Evolutionary conservation across 1,140 invertebrate species (phyloP).

Genomic region (Heterodera carotae): DNA sequence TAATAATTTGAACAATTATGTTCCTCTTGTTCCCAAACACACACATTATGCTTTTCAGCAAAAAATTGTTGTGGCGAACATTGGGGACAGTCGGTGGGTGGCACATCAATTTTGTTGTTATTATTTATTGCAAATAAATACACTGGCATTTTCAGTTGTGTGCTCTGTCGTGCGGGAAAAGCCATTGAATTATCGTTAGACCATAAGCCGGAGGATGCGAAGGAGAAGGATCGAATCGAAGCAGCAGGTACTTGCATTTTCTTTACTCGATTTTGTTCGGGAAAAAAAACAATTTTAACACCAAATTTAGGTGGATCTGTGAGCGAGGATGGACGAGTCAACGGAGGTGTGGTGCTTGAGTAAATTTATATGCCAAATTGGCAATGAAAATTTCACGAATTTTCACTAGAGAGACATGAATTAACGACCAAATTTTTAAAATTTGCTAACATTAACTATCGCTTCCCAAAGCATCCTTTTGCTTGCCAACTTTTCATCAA

Average conservation of each 20-base stretch:
- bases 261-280: background rate
- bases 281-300: background rate
- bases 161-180: constrained; percentile 31
- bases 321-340: constrained; percentile 38
- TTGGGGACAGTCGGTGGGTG: constrained; percentile 35
- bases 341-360: constrained; percentile 33
- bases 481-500: background rate
- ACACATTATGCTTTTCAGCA: constrained; percentile 12
- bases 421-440: background rate
- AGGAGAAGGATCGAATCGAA: constrained; percentile 34
- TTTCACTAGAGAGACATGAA: no score
- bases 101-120: background rate
- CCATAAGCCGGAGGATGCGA: constrained; percentile 38
- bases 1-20: no score
- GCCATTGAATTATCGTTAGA: constrained; percentile 37
- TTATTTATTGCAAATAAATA: background rate
- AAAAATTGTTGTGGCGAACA: constrained; percentile 33
- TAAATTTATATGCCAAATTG: no score
- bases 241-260: constrained; percentile 29
- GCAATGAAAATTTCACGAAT: no score
- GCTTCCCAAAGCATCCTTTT: no score
- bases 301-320: constrained; percentile 25
- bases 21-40: no score
- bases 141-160: background rate
- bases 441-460: no score